phyloP scores from a whole-genome alignment of 1,140 invertebrate species.

The Caenorhabditis tropicalis region DNA sequence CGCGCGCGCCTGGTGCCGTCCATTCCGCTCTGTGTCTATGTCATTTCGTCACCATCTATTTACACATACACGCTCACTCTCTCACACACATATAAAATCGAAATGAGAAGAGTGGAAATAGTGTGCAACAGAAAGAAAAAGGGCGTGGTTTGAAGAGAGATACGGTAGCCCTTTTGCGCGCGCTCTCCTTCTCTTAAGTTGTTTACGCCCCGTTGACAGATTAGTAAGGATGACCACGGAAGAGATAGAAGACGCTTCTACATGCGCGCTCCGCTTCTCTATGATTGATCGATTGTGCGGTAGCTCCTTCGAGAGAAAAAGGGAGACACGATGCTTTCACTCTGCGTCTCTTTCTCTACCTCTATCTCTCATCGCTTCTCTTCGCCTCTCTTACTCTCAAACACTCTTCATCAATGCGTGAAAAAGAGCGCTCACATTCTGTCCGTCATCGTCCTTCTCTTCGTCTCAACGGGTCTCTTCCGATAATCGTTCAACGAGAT shows the following conservation, averaged over 20 bases:
- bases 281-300: constrained; percentile 1
- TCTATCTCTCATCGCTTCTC: too few species aligned
- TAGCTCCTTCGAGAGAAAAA: background rate
- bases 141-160: background rate
- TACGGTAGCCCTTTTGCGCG: background rate
- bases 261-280: background rate
- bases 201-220: background rate
- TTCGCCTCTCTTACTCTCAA: too few species aligned
- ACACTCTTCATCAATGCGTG: background rate
- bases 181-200: background rate
- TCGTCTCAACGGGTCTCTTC: background rate
- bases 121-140: too few species aligned
- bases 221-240: background rate
- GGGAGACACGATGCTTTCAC: background rate
- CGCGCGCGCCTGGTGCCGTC: constrained; percentile 30
- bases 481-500: background rate
- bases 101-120: background rate
- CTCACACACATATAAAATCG: background rate
- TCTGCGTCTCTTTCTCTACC: background rate
- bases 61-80: constrained; percentile 11
- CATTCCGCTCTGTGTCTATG: background rate
- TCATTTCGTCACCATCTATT: background rate
- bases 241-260: background rate
- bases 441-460: background rate
- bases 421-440: background rate